phyloP scores from a whole-genome alignment of 2,888 invertebrate genomes.

The Theretra japonica region DNA sequence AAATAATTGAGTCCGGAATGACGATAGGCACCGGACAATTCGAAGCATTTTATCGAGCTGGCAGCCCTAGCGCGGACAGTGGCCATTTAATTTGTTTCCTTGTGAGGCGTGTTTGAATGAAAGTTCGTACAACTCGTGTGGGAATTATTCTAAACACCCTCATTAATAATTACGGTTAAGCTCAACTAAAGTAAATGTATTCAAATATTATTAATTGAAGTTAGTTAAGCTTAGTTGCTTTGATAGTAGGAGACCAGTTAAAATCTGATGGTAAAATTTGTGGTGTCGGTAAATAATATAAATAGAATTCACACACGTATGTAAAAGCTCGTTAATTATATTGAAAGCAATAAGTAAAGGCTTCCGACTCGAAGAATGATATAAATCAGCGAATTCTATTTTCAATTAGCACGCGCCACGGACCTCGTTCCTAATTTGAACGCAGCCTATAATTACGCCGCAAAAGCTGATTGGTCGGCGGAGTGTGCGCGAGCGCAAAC shows the following conservation, averaged over 20 bases:
- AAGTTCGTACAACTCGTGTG: constrained; percentile 56
- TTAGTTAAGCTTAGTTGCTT: neutral
- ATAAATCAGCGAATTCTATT: constrained; percentile 76
- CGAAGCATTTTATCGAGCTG: constrained; percentile 76
- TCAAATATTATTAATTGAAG: neutral
- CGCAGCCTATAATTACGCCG: constrained; percentile 77
- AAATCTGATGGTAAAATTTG: neutral
- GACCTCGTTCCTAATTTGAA: constrained; percentile 79
- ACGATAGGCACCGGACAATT: constrained; percentile 80
- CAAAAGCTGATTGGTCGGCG: constrained; percentile 68
- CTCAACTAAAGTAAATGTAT: neutral
- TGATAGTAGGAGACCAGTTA: neutral
- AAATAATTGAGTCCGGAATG: constrained; percentile 82
- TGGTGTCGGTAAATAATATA: constrained; percentile 8
- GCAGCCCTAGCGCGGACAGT: constrained; percentile 74
- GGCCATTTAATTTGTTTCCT: constrained; percentile 77
- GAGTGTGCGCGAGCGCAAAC: constrained; percentile 58
- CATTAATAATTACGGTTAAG: constrained; percentile 30
- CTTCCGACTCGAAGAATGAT: constrained; percentile 62
- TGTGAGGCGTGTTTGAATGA: constrained; percentile 64
- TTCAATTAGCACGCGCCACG: constrained; percentile 73
- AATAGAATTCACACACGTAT: constrained; percentile 20
- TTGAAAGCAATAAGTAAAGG: constrained; percentile 62
- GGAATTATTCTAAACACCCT: constrained; percentile 44
- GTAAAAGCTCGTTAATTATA: constrained; percentile 55